Conservation (phyloP, 1,140 invertebrate species). For the Atta colombica region DNA sequence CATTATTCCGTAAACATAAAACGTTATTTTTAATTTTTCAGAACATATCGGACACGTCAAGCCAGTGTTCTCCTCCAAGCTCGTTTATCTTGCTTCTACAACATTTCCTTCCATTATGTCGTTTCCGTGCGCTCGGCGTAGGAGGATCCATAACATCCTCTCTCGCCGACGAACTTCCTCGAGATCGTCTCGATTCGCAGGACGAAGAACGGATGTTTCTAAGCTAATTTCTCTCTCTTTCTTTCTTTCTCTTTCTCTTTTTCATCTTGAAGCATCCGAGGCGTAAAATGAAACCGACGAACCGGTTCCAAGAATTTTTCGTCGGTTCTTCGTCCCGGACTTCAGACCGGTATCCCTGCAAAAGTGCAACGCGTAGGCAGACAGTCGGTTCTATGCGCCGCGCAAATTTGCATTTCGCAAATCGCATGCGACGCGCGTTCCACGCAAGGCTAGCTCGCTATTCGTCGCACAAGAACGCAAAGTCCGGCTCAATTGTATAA, state of each 20-base stretch:
- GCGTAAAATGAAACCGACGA: constrained; percentile 65
- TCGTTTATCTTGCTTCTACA: constrained; percentile 64
- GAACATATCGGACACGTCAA: background rate
- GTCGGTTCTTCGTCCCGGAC: constrained; percentile 68
- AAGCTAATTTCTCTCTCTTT: constrained; percentile 23
- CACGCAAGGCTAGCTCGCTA: constrained; percentile 37
- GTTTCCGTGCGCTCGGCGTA: constrained; percentile 58
- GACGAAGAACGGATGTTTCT: background rate
- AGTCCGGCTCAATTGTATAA: constrained; percentile 20
- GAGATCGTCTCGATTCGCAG: constrained; percentile 25
- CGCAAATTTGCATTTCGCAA: constrained; percentile 41
- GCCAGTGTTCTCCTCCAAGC: background rate
- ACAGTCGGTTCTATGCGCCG: constrained; percentile 23
- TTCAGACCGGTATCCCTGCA: constrained; percentile 70
- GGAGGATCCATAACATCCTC: constrained; percentile 67
- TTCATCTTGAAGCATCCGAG: constrained; percentile 29
- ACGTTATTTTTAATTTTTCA: constrained; percentile 67
- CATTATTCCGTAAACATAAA: constrained; percentile 62
- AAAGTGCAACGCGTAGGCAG: constrained; percentile 64
- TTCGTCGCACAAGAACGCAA: constrained; percentile 22
- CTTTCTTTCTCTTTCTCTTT: background rate
- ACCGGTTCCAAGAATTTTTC: constrained; percentile 76
- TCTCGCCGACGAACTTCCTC: constrained; percentile 8
- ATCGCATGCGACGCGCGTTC: constrained; percentile 41
- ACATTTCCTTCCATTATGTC: constrained; percentile 65